Evolutionary conservation across 2,888 invertebrate species (phyloP).

Genomic region (Cephus pulcher): DNA sequence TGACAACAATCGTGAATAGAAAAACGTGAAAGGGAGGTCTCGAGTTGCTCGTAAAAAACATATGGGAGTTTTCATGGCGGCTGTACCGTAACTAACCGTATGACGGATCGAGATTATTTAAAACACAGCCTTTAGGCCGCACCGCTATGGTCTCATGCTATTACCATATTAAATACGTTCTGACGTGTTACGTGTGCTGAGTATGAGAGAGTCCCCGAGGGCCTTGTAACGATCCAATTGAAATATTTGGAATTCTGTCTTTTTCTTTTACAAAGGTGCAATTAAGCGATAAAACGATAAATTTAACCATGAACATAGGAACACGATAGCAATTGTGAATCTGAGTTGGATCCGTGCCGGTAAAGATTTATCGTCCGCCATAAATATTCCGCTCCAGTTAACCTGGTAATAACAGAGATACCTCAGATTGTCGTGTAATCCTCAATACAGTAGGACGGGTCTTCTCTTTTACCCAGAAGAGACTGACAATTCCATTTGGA

Average conservation of each 20-base stretch:
- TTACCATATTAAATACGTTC: conserved; percentile 13
- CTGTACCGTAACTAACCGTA: neutral
- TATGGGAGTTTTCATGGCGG: neutral
- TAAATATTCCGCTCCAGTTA: neutral
- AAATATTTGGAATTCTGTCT: neutral
- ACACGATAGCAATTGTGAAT: neutral
- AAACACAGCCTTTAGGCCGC: conserved; percentile 9
- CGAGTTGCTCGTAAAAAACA: neutral
- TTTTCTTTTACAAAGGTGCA: neutral
- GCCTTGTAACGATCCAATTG: neutral
- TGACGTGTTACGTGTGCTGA: conserved; percentile 10
- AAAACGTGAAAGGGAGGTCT: neutral
- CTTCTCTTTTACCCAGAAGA: neutral
- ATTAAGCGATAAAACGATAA: neutral
- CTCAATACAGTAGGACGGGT: neutral
- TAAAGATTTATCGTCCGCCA: neutral
- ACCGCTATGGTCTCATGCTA: neutral
- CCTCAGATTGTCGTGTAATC: neutral
- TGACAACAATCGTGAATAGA: neutral
- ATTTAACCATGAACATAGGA: neutral
- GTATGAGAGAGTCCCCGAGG: neutral
- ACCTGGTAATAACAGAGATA: neutral
- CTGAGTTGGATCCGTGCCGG: neutral
- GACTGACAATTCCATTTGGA: neutral
- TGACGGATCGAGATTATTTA: conserved; percentile 17